phyloP scores from a whole-genome alignment of 2,113 vertebrate genomes.

The Thomomys bottae region DNA sequence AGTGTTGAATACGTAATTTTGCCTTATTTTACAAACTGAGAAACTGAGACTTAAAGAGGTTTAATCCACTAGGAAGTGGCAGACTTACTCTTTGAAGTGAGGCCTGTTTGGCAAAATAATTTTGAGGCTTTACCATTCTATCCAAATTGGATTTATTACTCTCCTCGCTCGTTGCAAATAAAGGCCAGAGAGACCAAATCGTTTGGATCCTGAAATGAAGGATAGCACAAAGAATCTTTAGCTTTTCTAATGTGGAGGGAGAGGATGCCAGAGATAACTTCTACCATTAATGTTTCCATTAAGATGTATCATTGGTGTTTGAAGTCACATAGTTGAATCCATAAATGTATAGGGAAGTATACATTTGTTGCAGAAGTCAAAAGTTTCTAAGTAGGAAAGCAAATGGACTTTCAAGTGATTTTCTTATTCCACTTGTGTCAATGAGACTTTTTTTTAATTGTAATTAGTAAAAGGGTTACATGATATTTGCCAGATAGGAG shows the following conservation, averaged over 20 bases:
- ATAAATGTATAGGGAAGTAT: conserved; percentile 52
- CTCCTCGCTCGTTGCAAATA: not conserved
- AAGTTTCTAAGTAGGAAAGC: conserved; percentile 63
- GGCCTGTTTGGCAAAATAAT: not conserved
- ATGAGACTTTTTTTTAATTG: conserved; percentile 38
- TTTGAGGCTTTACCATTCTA: conserved; percentile 4
- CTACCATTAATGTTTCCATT: not conserved
- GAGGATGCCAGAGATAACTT: conserved; percentile 31
- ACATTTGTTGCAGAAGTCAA: conserved; percentile 62
- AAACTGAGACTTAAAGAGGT: no score
- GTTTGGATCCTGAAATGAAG: not conserved
- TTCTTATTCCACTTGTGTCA: conserved; percentile 58
- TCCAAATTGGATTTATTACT: conserved; percentile 13
- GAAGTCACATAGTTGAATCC: conserved; percentile 19
- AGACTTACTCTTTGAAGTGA: not conserved
- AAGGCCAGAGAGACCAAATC: not conserved
- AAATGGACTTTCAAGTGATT: conserved; percentile 69
- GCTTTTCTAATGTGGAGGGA: conserved; percentile 11
- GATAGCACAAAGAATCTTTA: not conserved
- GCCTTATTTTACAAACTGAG: no score
- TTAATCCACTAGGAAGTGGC: no score
- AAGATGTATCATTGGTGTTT: conserved; percentile 13
- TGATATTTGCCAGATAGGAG: no score
- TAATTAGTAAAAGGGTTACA: no score
- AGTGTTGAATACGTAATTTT: no score